Evolutionary conservation across 37 sponge, comb jelly and placozoan genomes (phyloP), one percentile per base, ranked within the genome.

Genomic region (Diacarnus erythraeanus): DNA sequence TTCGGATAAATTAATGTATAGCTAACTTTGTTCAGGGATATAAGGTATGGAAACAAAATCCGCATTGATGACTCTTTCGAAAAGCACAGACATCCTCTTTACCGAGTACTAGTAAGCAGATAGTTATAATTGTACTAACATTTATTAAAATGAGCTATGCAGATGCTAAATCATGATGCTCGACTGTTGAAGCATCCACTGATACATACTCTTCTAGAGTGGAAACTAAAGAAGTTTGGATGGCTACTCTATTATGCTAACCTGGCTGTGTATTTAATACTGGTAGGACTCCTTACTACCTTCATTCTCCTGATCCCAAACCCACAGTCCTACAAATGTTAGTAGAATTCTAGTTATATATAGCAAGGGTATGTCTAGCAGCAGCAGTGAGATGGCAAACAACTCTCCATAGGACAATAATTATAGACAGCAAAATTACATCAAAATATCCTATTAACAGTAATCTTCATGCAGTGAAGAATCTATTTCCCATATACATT

Each of bases 171-270:
- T n/a, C 37, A 73, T 4, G 51, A 41, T 37, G 58, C 37, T 38
- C 74, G 86, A 40, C 83, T 94, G 20, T 88, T 94, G 23, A 83
- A 77, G 30, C 95, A 94, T 59, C 91, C 95, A 21, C 69, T 94
- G 39, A 89, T 89, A 30, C 38, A 75, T 30, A 89, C 69, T 59
- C 80, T 95, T 74, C 83, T 96, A 43, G 65, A 76, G 44, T 59
- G 78, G 69, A 89, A 89, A 85, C 92, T 92, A 90, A 71, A 35
- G 43, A 64, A 39, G 3, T 92, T 79, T 66, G 93, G 93, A 5
- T 87, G 87, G 40, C 57, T 59, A 58, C 56, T 91, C 83, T 96
- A 93, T 83, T 81, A 76, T 76, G 42, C 67, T 43, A 93, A 93
- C 59, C 78, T 96, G 43, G 33, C 87, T 54, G 51, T 86, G n/a